Base-by-base conservation (phyloP, 2,888 invertebrate genomes). In the Eretmocerus hayati region DNA sequence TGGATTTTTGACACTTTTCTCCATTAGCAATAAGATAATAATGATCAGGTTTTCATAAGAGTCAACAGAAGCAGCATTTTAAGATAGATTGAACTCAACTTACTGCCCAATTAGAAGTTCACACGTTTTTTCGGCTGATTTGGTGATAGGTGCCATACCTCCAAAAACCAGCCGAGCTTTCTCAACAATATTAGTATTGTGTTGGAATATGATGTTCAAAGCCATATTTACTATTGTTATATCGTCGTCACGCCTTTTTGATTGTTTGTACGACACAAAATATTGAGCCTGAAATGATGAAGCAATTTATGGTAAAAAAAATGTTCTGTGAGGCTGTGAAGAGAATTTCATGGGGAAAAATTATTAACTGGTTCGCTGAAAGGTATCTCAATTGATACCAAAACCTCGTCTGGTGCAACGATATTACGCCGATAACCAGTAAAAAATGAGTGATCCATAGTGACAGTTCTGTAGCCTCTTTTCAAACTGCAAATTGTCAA, bases 201-300 rank as follows among this genome's bases (percentile, higher is more conserved):
- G 63, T 59, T 80, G 69, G 54, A 91, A 79, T 36, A 64, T 70
- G 0, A 91, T 79, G 63, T 83, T 83, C 58, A 90, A 78, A 1
- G 85, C 85, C 31, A 85, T 81, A 62, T 91, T 94, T 0, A 93
- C 93, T 58, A 94, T 91, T 8, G 93, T 87, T 59, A 94, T 93
- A 67, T 94, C 94, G 66, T 94, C 93, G 60, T 93, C 93, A 47
- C 87, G 77, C 53, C 94, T 74, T 61, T 86, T 82, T 0, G 93
- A 85, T 76, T 93, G 93, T 69, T 94, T 94, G 66, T 85, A 90
- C 1, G 85, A 85, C 62, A 81, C 81, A 63, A 89, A 82, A 72
- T 79, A 84, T 72, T 88, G 85, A 59, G 78, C 75, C 59, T 71
- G 54, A 32, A 48, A 44, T 30, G 9, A 20, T 11, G 8, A 36